These are phyloP conservation scores for Palythoa grandis DNA, from an alignment of 92 coral and sea anemone genomes.

Conservation along the genomic window DNA sequence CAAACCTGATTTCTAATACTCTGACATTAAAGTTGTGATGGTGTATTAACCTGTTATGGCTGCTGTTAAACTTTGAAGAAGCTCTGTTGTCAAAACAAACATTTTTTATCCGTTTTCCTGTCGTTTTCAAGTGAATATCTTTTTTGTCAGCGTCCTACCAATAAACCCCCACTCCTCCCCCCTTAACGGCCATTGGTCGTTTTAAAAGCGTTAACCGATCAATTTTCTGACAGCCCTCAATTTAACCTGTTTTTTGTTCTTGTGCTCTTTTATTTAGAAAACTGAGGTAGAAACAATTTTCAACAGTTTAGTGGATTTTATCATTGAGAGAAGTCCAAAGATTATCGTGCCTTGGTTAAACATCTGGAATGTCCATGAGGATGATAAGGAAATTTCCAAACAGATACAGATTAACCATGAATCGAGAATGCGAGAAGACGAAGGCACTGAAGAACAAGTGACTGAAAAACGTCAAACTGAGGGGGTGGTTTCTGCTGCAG, in stretches of 20 bases:
- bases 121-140: too few relatives aligned
- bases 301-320: conserved; percentile 62
- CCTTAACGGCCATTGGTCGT: too few relatives aligned
- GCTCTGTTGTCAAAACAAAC: too few relatives aligned
- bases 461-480: neutral
- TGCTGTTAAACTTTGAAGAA: too few relatives aligned
- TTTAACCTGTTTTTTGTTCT: neutral
- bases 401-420: neutral
- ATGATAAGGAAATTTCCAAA: neutral
- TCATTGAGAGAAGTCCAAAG: conserved; percentile 51
- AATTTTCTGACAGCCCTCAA: neutral
- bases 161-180: too few relatives aligned
- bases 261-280: neutral
- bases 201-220: too few relatives aligned
- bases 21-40: too few relatives aligned
- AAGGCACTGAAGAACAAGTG: neutral
- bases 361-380: conserved; percentile 18
- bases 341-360: conserved; percentile 72
- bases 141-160: too few relatives aligned
- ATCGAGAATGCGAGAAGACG: neutral
- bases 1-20: too few relatives aligned
- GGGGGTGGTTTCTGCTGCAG: neutral
- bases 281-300: conserved; percentile 39
- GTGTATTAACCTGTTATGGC: too few relatives aligned
- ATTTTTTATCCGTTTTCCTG: too few relatives aligned